Percentiles rank a stretch among this genome's conserved stretches.
phyloP scores from a whole-genome alignment of 2,888 invertebrate species.

The Spilosoma lubricipeda region DNA sequence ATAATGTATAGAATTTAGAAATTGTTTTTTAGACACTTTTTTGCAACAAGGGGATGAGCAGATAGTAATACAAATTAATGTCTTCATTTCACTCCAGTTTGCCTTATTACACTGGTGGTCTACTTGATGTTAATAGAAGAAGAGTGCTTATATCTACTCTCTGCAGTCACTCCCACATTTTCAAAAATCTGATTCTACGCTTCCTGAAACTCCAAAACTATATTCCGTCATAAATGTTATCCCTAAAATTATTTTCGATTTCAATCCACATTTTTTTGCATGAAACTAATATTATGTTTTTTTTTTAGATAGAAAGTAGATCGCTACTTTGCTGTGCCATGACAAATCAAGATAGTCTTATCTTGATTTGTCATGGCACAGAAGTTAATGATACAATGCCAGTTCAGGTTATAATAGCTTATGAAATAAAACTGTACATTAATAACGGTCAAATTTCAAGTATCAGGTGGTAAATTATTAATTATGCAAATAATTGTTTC shows the following conservation, averaged over 20 bases:
- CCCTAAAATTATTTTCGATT: neutral
- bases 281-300: neutral
- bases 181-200: neutral
- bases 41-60: neutral
- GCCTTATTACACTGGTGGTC: neutral
- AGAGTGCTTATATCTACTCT: neutral
- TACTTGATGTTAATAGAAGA: neutral
- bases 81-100: neutral
- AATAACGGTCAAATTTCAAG: neutral
- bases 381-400: neutral
- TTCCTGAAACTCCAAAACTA: neutral
- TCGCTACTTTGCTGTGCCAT: too few species aligned
- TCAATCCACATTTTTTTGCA: neutral
- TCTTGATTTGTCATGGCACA: too few species aligned
- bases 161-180: neutral
- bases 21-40: conserved; percentile 4
- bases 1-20: conserved; percentile 10
- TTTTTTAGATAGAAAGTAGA: neutral
- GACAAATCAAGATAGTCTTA: too few species aligned
- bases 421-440: neutral
- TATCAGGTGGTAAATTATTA: neutral
- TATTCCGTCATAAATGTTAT: neutral
- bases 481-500: too few species aligned
- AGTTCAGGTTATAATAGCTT: neutral
- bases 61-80: neutral